Evolutionary conservation across 2,797 vertebrate genomes (phyloP).

Genomic region (Macropodus opercularis): DNA sequence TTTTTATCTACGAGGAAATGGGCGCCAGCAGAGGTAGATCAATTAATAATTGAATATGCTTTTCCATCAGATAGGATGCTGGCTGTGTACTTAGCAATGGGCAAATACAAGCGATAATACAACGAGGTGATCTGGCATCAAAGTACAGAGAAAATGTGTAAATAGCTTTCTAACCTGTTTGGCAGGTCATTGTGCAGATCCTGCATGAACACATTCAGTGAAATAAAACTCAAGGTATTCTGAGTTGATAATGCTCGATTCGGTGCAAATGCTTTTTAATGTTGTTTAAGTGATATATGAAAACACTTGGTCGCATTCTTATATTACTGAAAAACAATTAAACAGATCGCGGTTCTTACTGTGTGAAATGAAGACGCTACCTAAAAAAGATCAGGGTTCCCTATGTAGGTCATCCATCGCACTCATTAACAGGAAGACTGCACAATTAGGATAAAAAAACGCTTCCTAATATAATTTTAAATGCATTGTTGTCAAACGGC

Average conservation of each 20-base stretch:
- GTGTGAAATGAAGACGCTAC: constrained; percentile 40
- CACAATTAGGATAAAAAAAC: constrained; percentile 70
- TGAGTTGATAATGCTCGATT: not conserved
- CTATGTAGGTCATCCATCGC: constrained; percentile 65
- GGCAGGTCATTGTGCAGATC: constrained; percentile 2
- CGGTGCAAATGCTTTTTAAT: not conserved
- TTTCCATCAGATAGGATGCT: constrained; percentile 71
- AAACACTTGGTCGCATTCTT: too few species aligned
- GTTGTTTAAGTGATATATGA: too few species aligned
- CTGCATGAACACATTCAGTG: constrained; percentile 2
- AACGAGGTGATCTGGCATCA: constrained; percentile 49
- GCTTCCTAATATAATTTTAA: constrained; percentile 69
- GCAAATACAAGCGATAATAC: constrained; percentile 58
- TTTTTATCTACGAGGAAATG: constrained; percentile 85
- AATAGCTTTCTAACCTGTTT: constrained; percentile 53
- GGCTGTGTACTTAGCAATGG: constrained; percentile 55
- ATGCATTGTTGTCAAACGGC: constrained; percentile 75
- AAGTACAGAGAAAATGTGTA: constrained; percentile 39
- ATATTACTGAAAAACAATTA: too few species aligned
- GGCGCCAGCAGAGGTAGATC: constrained; percentile 76
- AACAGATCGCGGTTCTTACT: constrained; percentile 34
- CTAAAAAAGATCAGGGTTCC: constrained; percentile 29
- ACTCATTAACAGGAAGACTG: constrained; percentile 65
- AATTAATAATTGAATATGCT: constrained; percentile 81
- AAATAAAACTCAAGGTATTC: not conserved